Conservation (phyloP, 2,113 vertebrate genomes). For the Oncorhynchus gorbuscha region DNA sequence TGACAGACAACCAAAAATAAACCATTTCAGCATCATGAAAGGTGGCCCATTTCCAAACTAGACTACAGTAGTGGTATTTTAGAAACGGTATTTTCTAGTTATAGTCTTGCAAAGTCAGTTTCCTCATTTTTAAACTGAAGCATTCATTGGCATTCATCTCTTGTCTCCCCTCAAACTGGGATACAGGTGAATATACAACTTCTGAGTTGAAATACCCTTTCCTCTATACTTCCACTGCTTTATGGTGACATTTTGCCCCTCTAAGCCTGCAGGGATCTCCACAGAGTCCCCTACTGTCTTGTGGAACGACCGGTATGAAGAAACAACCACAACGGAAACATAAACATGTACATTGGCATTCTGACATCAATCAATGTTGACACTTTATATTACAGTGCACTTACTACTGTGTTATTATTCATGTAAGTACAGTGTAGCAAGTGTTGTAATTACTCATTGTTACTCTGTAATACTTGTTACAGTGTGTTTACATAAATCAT, state of each 20-base stretch:
- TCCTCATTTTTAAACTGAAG: conserved; percentile 39
- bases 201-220: fast-evolving
- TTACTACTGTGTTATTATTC: neutral
- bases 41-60: too few relatives aligned
- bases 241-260: fast-evolving
- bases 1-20: neutral
- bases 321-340: conserved; percentile 40
- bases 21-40: neutral
- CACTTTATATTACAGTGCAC: neutral
- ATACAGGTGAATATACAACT: fast-evolving
- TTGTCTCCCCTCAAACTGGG: conserved; percentile 21
- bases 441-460: too few relatives aligned
- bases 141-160: fast-evolving
- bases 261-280: conserved; percentile 15
- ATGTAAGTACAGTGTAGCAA: neutral
- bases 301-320: conserved; percentile 3
- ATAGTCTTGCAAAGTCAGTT: conserved; percentile 33
- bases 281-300: conserved; percentile 48
- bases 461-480: neutral
- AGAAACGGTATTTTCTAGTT: too few relatives aligned
- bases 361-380: neutral
- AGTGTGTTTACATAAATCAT: neutral
- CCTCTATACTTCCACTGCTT: neutral
- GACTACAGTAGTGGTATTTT: too few relatives aligned
- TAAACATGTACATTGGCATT: neutral